Percentiles rank a stretch among this genome's conserved stretches.
Evolutionary conservation across 2,888 invertebrate genomes (phyloP).

Genomic region (Tiphia femorata): DNA sequence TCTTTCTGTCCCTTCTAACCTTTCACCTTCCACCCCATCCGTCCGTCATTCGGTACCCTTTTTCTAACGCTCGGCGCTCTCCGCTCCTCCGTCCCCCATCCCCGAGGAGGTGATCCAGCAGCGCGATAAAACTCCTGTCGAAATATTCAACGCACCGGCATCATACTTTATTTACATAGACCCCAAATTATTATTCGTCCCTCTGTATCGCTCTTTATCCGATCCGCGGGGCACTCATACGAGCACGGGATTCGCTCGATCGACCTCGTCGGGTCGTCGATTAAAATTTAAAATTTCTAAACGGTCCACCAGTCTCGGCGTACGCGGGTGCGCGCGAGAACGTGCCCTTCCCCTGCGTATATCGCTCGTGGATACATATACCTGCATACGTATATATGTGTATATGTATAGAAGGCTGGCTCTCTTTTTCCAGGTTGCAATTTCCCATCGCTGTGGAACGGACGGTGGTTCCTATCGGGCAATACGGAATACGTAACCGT

Average conservation of each 20-base stretch:
- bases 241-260: neutral
- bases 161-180: neutral
- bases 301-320: neutral
- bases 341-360: neutral
- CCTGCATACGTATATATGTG: neutral
- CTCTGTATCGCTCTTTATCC: neutral
- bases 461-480: slow-evolving; percentile 70
- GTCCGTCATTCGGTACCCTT: no score
- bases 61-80: no score
- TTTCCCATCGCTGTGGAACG: slow-evolving; percentile 67
- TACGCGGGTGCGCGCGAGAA: neutral
- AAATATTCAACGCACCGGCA: neutral
- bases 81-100: no score
- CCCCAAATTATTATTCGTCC: neutral
- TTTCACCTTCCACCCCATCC: no score
- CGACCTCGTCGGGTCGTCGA: no score
- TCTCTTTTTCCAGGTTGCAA: slow-evolving; percentile 56
- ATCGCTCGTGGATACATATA: neutral
- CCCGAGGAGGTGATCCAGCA: no score
- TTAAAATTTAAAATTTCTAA: slow-evolving; percentile 3
- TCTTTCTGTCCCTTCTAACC: no score
- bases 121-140: neutral
- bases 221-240: neutral
- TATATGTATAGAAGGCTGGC: neutral
- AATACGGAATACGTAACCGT: slow-evolving; percentile 63